Base-by-base conservation (phyloP, 2,113 vertebrate species). In the Malurus elegans region DNA sequence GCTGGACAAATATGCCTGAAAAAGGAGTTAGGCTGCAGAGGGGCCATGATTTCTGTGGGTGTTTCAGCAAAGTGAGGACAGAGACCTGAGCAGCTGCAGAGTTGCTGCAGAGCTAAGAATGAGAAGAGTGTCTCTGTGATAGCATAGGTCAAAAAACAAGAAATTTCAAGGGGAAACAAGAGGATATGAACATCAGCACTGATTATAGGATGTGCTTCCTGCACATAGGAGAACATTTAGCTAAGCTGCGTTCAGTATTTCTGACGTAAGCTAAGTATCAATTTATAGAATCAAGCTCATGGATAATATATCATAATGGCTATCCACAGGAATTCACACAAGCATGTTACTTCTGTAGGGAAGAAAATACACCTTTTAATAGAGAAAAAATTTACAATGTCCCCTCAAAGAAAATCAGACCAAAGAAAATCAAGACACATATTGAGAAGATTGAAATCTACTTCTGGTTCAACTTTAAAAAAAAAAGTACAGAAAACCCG, bases 381-480 rank as follows among this genome's bases (percentile, higher is more conserved):
- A 87, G 12, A 40, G 18, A 64, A 92, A 89, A 69, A 78, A 12
- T 3, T 17, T 32, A 53, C 10, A 69, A 62, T 12, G 54, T 60
- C 3, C 8, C 6, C 26, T 31, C n/a, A 23, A 86, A 84, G 31
- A 72, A 79, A 60, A 40, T 31, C 15, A 75, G 80, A 75, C 12
- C 38, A 38, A 38, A 38, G 38, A 38, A 38, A 38, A 38, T 38
- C 38, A 38, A 38, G 38, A 38, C 38, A 38, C 71, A 87, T 84
- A 94, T 4, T 61, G 69, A 79, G n/a, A 79, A 82, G 42, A 74
- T 7, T 36, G 18, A 94, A 82, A 93, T 86, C 51, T 81, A 54
- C 28, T 92, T 95, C 64, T 75, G 80, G 65, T 91, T 95, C 81
- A 95, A 76, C 73, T 88, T 76, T 67, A 58, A 61, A 91, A 56